A percentile compares a stretch with the other conserved stretches of the same genome.
phyloP scores from a whole-genome alignment of 2,113 vertebrate genomes.

The Eupsittula cactorum region DNA sequence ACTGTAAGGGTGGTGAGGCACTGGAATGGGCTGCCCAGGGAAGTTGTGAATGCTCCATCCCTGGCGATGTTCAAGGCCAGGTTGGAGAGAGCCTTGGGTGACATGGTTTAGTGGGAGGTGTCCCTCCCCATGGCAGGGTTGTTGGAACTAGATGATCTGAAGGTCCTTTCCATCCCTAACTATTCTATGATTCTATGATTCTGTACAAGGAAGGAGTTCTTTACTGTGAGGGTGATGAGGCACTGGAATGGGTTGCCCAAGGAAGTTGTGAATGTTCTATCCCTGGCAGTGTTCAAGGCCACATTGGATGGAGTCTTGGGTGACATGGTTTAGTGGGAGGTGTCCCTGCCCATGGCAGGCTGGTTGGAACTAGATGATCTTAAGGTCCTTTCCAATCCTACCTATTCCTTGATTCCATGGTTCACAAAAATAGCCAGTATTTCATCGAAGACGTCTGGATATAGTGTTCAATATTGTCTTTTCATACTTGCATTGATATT shows the following conservation, averaged over 20 bases:
- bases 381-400: background rate
- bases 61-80: too few relatives aligned
- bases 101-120: too few relatives aligned
- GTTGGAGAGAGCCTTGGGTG: too few relatives aligned
- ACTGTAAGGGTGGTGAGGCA: too few relatives aligned
- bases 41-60: too few relatives aligned
- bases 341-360: background rate
- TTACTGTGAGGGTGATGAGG: background rate
- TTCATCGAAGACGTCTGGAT: background rate
- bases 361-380: background rate
- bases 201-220: background rate
- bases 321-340: background rate
- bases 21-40: too few relatives aligned
- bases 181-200: too few relatives aligned
- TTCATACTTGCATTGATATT: background rate
- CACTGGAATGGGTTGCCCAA: background rate
- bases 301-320: background rate
- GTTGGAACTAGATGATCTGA: too few relatives aligned
- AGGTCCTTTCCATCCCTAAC: too few relatives aligned
- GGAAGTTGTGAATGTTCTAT: background rate
- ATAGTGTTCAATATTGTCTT: background rate
- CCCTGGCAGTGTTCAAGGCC: background rate
- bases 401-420: background rate
- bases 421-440: background rate
- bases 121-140: too few relatives aligned